These are phyloP conservation scores for Gopherus flavomarginatus DNA, from an alignment of 2,113 vertebrate species.

Conservation along the genomic window DNA sequence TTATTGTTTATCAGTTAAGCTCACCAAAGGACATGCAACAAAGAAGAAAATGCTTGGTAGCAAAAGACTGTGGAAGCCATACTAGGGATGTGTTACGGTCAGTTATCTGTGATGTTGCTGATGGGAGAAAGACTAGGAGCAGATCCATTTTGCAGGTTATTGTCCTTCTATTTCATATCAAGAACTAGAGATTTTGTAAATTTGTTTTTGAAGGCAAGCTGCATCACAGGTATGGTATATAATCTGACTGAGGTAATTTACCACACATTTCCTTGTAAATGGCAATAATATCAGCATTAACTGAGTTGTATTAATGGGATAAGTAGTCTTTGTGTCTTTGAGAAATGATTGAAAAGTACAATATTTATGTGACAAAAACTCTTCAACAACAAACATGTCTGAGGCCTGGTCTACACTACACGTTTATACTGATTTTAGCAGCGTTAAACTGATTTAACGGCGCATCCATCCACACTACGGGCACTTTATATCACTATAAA, in stretches of 20 bases:
- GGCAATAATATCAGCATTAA: not conserved
- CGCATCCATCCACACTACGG: too few relatives aligned
- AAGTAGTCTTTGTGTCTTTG: not conserved
- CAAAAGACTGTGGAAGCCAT: not conserved
- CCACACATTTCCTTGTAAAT: not conserved
- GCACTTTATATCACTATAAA: too few relatives aligned
- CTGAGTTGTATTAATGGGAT: not conserved
- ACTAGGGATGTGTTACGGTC: not conserved
- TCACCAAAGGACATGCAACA: not conserved
- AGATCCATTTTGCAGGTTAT: slow-evolving; percentile 7
- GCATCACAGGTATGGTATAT: not conserved
- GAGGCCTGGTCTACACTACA: too few relatives aligned
- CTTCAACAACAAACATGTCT: not conserved
- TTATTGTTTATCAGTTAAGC: not conserved
- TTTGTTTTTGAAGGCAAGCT: not conserved
- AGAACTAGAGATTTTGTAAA: not conserved
- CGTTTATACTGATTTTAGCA: too few relatives aligned
- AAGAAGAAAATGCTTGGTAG: not conserved
- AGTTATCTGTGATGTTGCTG: not conserved
- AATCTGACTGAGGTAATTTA: not conserved
- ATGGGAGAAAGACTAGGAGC: not conserved
- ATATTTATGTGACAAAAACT: not conserved
- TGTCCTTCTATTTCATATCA: not conserved
- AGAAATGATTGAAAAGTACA: not conserved
- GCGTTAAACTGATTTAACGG: too few relatives aligned